Conservation (phyloP, 2,113 vertebrate species). For the Erinaceus europaeus region DNA sequence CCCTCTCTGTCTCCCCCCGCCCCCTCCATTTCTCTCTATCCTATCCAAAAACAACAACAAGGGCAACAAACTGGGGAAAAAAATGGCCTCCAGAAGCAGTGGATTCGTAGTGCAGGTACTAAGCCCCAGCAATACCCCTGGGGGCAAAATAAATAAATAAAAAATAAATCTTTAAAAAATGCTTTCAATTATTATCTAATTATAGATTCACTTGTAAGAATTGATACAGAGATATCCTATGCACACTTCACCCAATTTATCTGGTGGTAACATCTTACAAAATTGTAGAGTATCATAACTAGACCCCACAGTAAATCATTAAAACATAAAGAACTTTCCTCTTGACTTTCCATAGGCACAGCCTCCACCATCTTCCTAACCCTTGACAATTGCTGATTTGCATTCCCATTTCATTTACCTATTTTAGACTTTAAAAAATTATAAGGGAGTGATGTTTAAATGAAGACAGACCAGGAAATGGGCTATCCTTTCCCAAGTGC, state of each 20-base stretch:
- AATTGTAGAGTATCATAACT: not conserved
- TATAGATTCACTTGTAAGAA: not conserved
- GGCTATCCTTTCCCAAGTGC: not conserved
- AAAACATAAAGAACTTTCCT: not conserved
- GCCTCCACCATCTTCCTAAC: not conserved
- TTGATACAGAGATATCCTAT: not conserved
- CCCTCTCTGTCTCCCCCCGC: no score
- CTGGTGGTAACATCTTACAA: not conserved
- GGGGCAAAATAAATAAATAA: no score
- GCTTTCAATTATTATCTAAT: no score
- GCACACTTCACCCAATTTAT: not conserved
- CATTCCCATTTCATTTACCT: not conserved
- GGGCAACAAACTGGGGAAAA: no score
- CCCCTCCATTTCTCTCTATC: no score
- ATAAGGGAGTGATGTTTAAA: slow-evolving; percentile 15
- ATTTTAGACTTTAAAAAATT: slow-evolving; percentile 19
- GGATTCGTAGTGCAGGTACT: no score
- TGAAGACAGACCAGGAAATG: slow-evolving; percentile 5
- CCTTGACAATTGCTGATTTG: not conserved
- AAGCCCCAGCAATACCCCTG: no score
- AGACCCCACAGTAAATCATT: not conserved
- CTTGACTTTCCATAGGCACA: not conserved
- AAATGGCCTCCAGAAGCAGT: no score
- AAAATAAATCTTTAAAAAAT: no score
- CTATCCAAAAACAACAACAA: no score